These are phyloP conservation scores for Menura novaehollandiae DNA, from an alignment of 2,113 vertebrate species.

Conservation along the genomic window DNA sequence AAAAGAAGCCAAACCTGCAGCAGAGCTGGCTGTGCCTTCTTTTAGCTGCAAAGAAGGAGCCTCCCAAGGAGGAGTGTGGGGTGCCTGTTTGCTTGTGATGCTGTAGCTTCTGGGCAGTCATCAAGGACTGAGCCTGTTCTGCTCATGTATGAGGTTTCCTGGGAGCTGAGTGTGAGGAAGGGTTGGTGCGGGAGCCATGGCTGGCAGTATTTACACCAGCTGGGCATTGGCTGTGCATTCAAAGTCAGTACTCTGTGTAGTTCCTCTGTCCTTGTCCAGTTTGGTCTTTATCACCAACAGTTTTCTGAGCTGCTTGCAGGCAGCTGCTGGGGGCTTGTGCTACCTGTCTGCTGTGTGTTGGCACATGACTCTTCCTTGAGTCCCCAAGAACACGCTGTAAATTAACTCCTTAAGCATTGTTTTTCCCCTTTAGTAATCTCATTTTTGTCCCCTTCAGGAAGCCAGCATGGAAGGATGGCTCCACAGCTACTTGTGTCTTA, in stretches of 20 bases:
- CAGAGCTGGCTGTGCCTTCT: not conserved
- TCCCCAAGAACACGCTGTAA: not conserved
- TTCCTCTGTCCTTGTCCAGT: not conserved
- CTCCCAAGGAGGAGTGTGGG: not conserved
- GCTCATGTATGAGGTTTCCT: not conserved
- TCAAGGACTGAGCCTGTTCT: not conserved
- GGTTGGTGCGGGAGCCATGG: not conserved
- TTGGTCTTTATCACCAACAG: not conserved
- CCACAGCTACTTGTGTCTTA: slow-evolving; percentile 91
- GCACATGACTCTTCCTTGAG: not conserved
- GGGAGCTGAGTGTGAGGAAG: not conserved
- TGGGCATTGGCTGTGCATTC: not conserved
- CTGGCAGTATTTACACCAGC: not conserved
- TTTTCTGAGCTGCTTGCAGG: not conserved
- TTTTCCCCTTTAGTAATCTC: not conserved
- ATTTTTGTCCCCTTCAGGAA: slow-evolving; percentile 76
- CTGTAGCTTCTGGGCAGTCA: not conserved
- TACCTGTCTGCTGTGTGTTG: not conserved
- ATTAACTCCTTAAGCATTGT: not conserved
- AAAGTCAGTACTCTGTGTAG: not conserved
- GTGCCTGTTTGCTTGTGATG: not conserved
- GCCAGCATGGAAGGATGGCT: slow-evolving; percentile 95
- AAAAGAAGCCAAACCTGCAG: not conserved
- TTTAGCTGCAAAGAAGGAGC: not conserved
- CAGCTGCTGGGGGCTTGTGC: not conserved